Base-by-base conservation (phyloP, 2,113 vertebrate genomes). In the Caracal caracal region DNA sequence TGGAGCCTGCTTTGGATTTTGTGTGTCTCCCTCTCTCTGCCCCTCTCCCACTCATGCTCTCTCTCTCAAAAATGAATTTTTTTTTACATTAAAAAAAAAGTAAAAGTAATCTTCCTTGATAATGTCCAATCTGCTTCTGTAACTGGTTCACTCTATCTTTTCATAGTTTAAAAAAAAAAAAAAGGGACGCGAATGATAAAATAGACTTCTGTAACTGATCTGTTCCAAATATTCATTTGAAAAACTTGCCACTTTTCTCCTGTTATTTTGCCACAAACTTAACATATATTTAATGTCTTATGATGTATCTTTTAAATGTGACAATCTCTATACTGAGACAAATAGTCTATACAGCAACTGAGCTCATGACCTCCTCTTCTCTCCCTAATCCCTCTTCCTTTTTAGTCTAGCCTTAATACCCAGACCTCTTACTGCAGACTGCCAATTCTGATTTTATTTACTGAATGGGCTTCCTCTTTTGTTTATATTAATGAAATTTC, bases 401-500 rank as follows among this genome's bases (percentile, higher is more conserved):
- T 83, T 70, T 75, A 83, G 73, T 91, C 37, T 68, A 91, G 70
- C 40, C 49, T 5, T 93, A 88, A 95, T 91, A 56, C 28, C 33
- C 30, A 79, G 51, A 91, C 11, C 43, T 92, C n/a, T 96, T 65
- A 70, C 12, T 81, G 16, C 1, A 89, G 82, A 82, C 10, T 96
- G 61, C 10, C 20, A 94, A 76, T 86, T 94, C 43, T 71, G 75
- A 87, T 87, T 76, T 30, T 88, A 33, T 79, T 91, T 88, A 66
- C 28, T 53, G 88, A 37, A 53, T 92, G 28, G 30, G 47, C 37
- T 85, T 92, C 75, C 86, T 75, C 37, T 86, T 66, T 93, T 63
- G 12, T 88, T 75, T 85, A 33, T 40, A 95, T 76, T 90, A 94
- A 97, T 13, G 66, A 88, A 84, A 94, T 88, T 88, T 33, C 22